Evolutionary conservation across 2,797 vertebrate species (phyloP), one percentile per base, ranked within the genome.

Genomic region (Potorous gilbertii): DNA sequence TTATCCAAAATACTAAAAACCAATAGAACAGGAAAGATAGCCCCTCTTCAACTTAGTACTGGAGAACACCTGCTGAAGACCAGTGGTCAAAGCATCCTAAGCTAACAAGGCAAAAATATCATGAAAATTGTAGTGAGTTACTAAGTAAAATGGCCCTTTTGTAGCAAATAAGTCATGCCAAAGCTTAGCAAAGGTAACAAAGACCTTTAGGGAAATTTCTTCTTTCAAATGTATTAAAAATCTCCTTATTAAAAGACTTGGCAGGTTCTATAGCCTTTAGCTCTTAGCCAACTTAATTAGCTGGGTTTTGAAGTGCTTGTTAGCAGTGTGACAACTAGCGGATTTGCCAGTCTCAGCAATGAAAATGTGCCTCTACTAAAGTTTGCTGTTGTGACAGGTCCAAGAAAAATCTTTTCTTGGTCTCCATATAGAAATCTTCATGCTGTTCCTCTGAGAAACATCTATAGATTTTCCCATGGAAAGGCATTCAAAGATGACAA

Each of bases 211-310:
- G 90, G 96, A 97, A 96, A 91, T 87, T 92, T 59, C 97, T 95
- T 59, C 31, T 94, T 97, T 95, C 81, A 94, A 87, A 62, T 62
- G 74, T 24, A 87, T 91, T 92, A 92, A 96, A 98, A 97, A 93
- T 95, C 96, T 97, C 93, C 94, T 95, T 95, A 92, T 6, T 96
- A 94, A 50, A 97, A 57, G 96, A 96, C 59, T 95, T 97, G 96
- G 97, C 97, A 98, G 95, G 96, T 90, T 94, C 94, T 94, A 94
- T 55, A 28, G 92, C 89, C 94, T 95, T 94, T 55, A 28, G 92
- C 81, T 96, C 91, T 94, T 91, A 92, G n/a, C 92, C 96, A 92
- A 90, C 97, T 98, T 98, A 98, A 98, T 98, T 97, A 98, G 96
- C 97, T 98, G 81, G 94, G 90, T 96, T 96, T 97, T 97, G 74